Conservation (phyloP, 2,888 invertebrate species). For the Ypsolopha sequella region DNA sequence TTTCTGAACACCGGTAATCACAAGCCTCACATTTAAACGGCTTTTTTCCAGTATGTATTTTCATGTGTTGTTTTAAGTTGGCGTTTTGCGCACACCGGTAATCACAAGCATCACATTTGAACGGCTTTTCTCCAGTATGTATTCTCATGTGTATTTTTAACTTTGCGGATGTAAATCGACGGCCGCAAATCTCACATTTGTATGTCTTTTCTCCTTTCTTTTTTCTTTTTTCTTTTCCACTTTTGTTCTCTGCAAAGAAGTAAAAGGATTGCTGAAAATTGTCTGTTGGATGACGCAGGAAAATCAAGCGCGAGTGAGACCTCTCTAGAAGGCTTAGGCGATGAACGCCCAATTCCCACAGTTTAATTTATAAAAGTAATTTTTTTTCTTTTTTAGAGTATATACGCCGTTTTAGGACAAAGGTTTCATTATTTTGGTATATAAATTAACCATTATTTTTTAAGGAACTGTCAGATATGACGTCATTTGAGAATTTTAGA, state of each 20-base stretch:
- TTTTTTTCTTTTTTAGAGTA: too few relatives aligned
- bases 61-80: not conserved
- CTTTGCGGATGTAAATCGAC: not conserved
- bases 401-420: too few relatives aligned
- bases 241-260: not conserved
- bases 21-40: not conserved
- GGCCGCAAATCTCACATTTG: not conserved
- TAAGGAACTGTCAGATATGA: too few relatives aligned
- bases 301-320: too few relatives aligned
- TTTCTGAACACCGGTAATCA: not conserved
- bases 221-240: not conserved
- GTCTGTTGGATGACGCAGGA: too few relatives aligned
- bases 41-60: not conserved
- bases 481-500: too few relatives aligned
- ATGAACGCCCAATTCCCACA: too few relatives aligned
- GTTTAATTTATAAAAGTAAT: too few relatives aligned
- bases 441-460: too few relatives aligned
- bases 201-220: not conserved
- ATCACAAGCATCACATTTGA: not conserved
- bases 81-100: not conserved
- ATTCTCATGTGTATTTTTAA: constrained; percentile 2
- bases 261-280: too few relatives aligned
- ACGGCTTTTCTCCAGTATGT: not conserved
- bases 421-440: too few relatives aligned
- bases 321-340: too few relatives aligned